Percentiles rank a stretch among this genome's conserved stretches.
These are phyloP conservation scores for Melieria omissa DNA, from an alignment of 2,888 invertebrate genomes.

Conservation along the genomic window DNA sequence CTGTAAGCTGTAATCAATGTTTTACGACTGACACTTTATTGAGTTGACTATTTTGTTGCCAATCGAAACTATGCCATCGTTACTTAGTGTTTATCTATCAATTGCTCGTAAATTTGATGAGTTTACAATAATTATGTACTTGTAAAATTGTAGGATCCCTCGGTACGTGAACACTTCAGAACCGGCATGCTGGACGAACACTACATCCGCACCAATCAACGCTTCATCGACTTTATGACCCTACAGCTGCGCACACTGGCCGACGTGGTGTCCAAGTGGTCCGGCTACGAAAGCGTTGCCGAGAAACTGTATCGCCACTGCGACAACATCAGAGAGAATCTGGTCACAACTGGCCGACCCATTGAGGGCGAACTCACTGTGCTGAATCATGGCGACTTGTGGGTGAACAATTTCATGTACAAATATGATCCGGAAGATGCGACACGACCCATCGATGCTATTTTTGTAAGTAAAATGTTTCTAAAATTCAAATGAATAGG, in stretches of 20 bases:
- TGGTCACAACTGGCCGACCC: conserved; percentile 57
- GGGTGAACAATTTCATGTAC: conserved; percentile 71
- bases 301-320: conserved; percentile 64
- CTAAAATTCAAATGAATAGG: not conserved
- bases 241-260: conserved; percentile 59
- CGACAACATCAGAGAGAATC: conserved; percentile 58
- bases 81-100: too few species aligned
- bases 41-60: not conserved
- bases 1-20: not conserved
- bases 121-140: too few species aligned
- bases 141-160: conserved; percentile 52
- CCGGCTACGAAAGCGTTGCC: conserved; percentile 66
- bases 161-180: conserved; percentile 55
- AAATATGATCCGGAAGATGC: conserved; percentile 63
- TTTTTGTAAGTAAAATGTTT: conserved; percentile 62
- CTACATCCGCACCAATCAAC: conserved; percentile 58
- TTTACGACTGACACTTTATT: not conserved
- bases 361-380: conserved; percentile 64
- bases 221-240: conserved; percentile 59
- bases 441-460: conserved; percentile 64
- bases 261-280: conserved; percentile 66
- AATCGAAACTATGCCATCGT: not conserved
- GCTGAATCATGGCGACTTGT: conserved; percentile 70
- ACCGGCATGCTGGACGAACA: conserved; percentile 62
- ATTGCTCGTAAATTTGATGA: too few species aligned